Percentiles rank a stretch among this genome's conserved stretches.
phyloP scores from a whole-genome alignment of 1,140 invertebrate species.

The Prorops nasuta region DNA sequence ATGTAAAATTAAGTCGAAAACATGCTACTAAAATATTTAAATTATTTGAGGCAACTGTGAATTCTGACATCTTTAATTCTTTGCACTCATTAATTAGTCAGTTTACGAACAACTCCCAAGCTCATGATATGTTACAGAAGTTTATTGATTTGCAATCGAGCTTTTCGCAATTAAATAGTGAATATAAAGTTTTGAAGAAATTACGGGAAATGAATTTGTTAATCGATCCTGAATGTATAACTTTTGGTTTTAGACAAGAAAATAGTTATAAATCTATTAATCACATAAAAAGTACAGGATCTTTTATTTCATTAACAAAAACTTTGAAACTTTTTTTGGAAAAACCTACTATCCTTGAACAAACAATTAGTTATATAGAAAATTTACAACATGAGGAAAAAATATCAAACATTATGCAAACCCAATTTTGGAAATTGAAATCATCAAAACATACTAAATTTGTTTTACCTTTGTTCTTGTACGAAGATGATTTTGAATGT shows the following conservation, averaged over 20 bases:
- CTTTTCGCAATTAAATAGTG: neutral
- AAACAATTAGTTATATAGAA: constrained; percentile 13
- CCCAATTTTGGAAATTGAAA: constrained; percentile 15
- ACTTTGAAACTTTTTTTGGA: constrained; percentile 21
- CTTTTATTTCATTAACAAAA: constrained; percentile 11
- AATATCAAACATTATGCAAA: constrained; percentile 18
- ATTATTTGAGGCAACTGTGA: neutral
- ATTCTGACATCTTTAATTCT: neutral
- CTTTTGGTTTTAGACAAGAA: constrained; percentile 8
- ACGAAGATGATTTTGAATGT: constrained; percentile 24
- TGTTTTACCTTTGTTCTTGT: constrained; percentile 19
- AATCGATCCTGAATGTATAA: constrained; percentile 4
- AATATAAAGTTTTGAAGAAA: neutral
- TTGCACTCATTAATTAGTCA: neutral
- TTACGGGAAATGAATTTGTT: constrained; percentile 1
- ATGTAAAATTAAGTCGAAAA: neutral
- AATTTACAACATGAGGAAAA: constrained; percentile 1
- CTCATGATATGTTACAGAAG: neutral
- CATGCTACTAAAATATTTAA: neutral
- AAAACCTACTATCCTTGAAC: constrained; percentile 11
- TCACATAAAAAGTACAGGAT: neutral
- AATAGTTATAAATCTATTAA: neutral
- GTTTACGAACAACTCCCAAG: neutral
- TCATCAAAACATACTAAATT: neutral
- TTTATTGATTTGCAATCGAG: neutral